phyloP scores from a whole-genome alignment of 2,797 vertebrate genomes.

The Ctenochaetus hawaiiensis region DNA sequence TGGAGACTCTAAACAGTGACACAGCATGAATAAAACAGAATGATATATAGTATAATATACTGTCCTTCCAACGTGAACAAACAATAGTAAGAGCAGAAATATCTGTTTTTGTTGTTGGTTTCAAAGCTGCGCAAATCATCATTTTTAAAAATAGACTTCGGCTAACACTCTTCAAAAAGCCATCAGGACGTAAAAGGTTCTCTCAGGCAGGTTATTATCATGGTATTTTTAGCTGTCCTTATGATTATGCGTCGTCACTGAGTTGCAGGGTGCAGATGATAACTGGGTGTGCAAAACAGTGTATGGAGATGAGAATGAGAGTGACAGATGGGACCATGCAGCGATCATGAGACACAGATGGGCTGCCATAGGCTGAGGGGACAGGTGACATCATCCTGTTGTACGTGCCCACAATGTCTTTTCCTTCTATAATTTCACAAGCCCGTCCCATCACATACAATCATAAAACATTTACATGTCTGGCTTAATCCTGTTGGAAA shows the following conservation, averaged over 20 bases:
- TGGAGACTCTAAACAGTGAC: neutral
- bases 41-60: neutral
- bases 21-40: neutral
- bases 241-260: neutral
- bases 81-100: neutral
- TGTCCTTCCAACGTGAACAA: neutral
- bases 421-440: neutral
- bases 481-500: neutral
- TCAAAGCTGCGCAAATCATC: slow-evolving; percentile 3
- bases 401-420: neutral
- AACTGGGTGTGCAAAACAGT: neutral
- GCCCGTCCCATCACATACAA: neutral
- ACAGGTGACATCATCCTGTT: slow-evolving; percentile 69
- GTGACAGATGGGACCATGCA: slow-evolving; percentile 51
- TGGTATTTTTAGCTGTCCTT: slow-evolving; percentile 36
- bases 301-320: slow-evolving; percentile 28
- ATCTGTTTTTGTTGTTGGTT: neutral
- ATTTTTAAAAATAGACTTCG: slow-evolving; percentile 27
- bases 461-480: neutral
- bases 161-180: neutral
- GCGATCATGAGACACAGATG: slow-evolving; percentile 67
- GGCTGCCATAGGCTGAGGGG: slow-evolving; percentile 81
- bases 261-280: neutral
- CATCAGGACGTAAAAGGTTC: neutral
- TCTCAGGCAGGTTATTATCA: slow-evolving; percentile 5